phyloP scores from a whole-genome alignment of 64 coral and sea anemone species.

The Stylophora pistillata region DNA sequence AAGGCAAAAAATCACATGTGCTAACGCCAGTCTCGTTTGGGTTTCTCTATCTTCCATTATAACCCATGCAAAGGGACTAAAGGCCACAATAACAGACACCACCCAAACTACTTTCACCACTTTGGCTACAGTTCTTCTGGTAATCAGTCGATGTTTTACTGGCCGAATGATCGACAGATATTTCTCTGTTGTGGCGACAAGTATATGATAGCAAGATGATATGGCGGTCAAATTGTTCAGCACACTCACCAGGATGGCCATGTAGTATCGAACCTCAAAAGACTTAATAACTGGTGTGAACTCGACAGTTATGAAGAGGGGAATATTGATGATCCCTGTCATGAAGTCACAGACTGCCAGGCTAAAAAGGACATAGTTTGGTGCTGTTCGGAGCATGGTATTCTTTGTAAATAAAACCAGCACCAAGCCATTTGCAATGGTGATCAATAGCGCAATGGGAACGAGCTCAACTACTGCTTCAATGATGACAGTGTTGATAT shows the following conservation, averaged over 20 bases:
- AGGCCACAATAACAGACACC: background rate
- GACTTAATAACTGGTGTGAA: background rate
- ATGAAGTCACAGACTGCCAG: background rate
- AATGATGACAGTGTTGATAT: background rate
- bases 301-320: slow-evolving; percentile 9
- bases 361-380: slow-evolving; percentile 29
- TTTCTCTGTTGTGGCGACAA: slow-evolving; percentile 6
- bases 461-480: slow-evolving; percentile 5
- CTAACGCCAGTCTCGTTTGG: background rate
- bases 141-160: slow-evolving; percentile 6
- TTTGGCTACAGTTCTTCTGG: background rate
- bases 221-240: background rate
- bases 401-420: slow-evolving; percentile 1
- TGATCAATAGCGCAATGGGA: slow-evolving; percentile 14
- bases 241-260: background rate
- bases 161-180: slow-evolving; percentile 5
- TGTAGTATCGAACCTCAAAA: background rate
- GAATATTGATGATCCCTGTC: slow-evolving; percentile 7
- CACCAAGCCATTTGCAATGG: slow-evolving; percentile 18
- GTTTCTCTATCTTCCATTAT: background rate
- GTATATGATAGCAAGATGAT: slow-evolving; percentile 34
- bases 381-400: background rate
- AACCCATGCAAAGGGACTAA: background rate
- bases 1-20: slow-evolving; percentile 11
- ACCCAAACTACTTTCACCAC: background rate